Base-by-base conservation (phyloP, 2,888 invertebrate genomes). In the Dynastes hyllus region DNA sequence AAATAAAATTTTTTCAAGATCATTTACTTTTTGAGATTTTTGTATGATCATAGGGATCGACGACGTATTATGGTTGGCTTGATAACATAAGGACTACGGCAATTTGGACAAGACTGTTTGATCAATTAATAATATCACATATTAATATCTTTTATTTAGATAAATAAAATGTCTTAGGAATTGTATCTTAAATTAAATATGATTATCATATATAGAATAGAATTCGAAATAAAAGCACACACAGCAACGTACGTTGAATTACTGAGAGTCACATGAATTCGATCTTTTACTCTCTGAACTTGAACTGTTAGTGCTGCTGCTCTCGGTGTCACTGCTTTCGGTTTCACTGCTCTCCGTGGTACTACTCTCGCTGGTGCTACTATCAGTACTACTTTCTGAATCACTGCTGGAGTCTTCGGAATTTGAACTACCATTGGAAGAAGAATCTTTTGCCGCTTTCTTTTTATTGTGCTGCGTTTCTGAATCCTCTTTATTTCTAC, bases 201-300 rank as follows among this genome's bases (percentile, higher is more conserved):
- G 8, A 22, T 22, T 67, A 67, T 5, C 45, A 67, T 22, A 45
- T 67, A 40, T 67, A 67, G 22, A 40, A 22, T 40, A 40, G 66
- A 67, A 67, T 22, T 22, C 6, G 9, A 45, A 63, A 51, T 32
- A 53, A 71, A 63, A 13, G 27, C 37, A 11, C 63, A 32, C 32
- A 2, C 2, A 32, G 32, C 32, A 32, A 32, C 32, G 5, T 32
- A 32, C 16, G 66, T 16, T 22, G 2, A 55, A 50, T 63, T 69
- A 77, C 65, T 79, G 71, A 27, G 71, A 77, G 32, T 79, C 71
- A 2, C 66, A 76, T 6, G 79, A 76, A 53, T 65, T 77, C 2
- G 77, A 71, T n/a, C 45, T 53, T 58, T 70, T 55, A 50, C 58
- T 58, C 8, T 77, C 77, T 53, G 79, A 61, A 73, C 77, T 71